Evolutionary conservation across 2,113 vertebrate species (phyloP), one percentile per base, ranked within the genome.

Genomic region (Indri indri): DNA sequence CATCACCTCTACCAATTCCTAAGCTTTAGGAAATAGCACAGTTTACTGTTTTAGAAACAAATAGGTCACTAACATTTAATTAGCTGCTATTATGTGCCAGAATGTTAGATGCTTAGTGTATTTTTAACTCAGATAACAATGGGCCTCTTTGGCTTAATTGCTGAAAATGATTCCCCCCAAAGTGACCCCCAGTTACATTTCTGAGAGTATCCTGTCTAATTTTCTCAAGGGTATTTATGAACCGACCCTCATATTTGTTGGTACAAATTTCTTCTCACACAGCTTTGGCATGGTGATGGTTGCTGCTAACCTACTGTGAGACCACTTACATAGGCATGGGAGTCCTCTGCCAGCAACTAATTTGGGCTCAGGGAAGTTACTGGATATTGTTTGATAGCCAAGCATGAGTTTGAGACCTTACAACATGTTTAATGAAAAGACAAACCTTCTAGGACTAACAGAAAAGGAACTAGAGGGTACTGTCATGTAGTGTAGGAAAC

Each of bases 401-500:
- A 27, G 18, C 16, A 13, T 45, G 4, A 57, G 6, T 57, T n/a
- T 63, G 32, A 50, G 17, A 23, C 1, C 23, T 94, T 61, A 70
- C 4, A 74, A 23, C 9, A 2, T 61, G 9, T 65, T 86, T 13
- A 89, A 65, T 32, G 13, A 88, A 57, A 68, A 57, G 8, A 25
- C 10, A 71, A 27, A 86, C 2, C 4, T 63, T 66, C n/a, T 65
- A 82, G 34, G 22, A 17, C 14, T 27, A 37, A 76, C 5, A 50
- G 14, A 42, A 94, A 18, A n/a, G 14, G 8, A 11, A 14, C n/a
- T 50, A 65, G 5, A 42, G 8, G 17, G 54, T 63, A 18, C 6
- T 3, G 1, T 68, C 1, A 57, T 32, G 14, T 0, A 37, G 1
- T 54, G 13, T 40, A 70, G 20, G 3, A 2, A 12, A 81, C 42